A percentile compares a stretch with the other conserved stretches of the same genome.
Conservation (phyloP, 2,888 invertebrate genomes). For the Zygogramma bicolorata region DNA sequence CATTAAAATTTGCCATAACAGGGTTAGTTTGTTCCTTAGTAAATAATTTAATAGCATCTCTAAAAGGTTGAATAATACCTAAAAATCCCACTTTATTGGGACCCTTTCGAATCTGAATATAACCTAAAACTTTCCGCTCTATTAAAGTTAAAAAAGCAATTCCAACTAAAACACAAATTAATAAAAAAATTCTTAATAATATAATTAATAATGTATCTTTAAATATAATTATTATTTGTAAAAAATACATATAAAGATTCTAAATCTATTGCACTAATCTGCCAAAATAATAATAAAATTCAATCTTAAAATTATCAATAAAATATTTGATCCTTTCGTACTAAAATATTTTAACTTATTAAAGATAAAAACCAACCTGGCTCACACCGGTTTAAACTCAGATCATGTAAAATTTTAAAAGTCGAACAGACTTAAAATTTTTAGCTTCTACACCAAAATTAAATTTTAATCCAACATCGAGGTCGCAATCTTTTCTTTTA, state of each 20-base stretch:
- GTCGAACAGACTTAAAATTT: constrained; percentile 83
- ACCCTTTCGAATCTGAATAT: constrained; percentile 80
- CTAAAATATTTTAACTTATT: constrained; percentile 73
- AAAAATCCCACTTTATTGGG: constrained; percentile 77
- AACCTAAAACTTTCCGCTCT: constrained; percentile 79
- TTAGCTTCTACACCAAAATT: constrained; percentile 76
- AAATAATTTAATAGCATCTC: constrained; percentile 81
- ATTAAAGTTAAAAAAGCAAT: too few species aligned
- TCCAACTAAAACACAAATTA: constrained; percentile 60
- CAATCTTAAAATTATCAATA: constrained; percentile 68
- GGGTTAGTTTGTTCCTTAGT: constrained; percentile 74
- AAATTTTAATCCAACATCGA: too few species aligned
- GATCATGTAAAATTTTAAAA: too few species aligned
- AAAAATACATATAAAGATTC: constrained; percentile 74
- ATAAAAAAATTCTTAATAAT: too few species aligned
- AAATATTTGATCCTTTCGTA: constrained; percentile 83
- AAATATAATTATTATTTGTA: constrained; percentile 71
- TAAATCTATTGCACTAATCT: constrained; percentile 80
- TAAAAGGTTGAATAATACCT: constrained; percentile 78
- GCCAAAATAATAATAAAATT: constrained; percentile 71
- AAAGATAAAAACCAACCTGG: constrained; percentile 90
- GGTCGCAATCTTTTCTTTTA: too few species aligned
- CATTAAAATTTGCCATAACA: constrained; percentile 71
- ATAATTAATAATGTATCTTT: too few species aligned
- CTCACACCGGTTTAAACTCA: too few species aligned